phyloP scores from a whole-genome alignment of 2,888 invertebrate genomes.

The Baccha elongata region DNA sequence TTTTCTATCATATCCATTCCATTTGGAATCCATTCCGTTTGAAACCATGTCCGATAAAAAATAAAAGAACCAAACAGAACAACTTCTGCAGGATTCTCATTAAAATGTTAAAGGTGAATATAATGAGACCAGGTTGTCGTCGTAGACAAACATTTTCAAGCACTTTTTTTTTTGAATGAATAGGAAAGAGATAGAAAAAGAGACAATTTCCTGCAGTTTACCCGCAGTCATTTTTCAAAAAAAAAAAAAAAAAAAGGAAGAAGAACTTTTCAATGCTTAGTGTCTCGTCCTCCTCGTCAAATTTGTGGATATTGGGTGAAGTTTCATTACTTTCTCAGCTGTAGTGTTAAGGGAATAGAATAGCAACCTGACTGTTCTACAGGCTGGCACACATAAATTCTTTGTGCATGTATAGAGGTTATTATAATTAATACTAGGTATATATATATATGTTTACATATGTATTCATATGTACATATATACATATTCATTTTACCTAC shows the following conservation, averaged over 20 bases:
- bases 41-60: slow-evolving; percentile 19
- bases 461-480: not conserved
- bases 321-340: slow-evolving; percentile 37
- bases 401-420: not conserved
- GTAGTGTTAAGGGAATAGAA: slow-evolving; percentile 5
- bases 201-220: slow-evolving; percentile 71
- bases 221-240: slow-evolving; percentile 72
- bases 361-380: not conserved
- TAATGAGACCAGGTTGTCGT: slow-evolving; percentile 44
- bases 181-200: slow-evolving; percentile 49
- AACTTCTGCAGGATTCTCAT: slow-evolving; percentile 68
- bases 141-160: slow-evolving; percentile 45
- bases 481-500: not conserved
- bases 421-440: slow-evolving; percentile 23
- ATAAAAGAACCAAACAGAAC: slow-evolving; percentile 25
- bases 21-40: slow-evolving; percentile 18
- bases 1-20: slow-evolving; percentile 25
- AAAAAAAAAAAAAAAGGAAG: slow-evolving; percentile 22
- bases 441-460: not conserved
- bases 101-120: slow-evolving; percentile 70
- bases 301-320: slow-evolving; percentile 62
- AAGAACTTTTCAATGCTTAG: slow-evolving; percentile 59
- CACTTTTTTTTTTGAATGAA: slow-evolving; percentile 5
- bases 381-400: not conserved
- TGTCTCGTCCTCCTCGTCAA: slow-evolving; percentile 35